A percentile compares a stretch with the other conserved stretches of the same genome.
These are phyloP conservation scores for Stichopus horrens DNA, from an alignment of 53 echinoderm and acorn worm species.

Conservation along the genomic window DNA sequence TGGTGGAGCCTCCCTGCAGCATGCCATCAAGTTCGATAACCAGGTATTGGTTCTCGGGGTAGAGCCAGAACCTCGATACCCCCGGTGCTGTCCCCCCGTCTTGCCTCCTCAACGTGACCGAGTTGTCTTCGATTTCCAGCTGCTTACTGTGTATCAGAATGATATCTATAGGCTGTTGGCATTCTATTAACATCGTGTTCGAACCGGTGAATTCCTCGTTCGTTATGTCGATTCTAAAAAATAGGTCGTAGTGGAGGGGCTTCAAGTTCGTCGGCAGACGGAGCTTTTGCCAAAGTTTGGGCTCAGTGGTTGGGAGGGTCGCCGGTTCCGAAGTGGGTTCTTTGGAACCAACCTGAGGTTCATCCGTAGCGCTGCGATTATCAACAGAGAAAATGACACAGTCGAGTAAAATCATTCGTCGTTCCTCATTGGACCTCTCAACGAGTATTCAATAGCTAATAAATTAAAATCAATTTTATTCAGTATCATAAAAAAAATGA, in stretches of 20 bases:
- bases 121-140: conserved; percentile 45
- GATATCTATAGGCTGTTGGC: conserved; percentile 53
- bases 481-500: too few relatives aligned
- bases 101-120: conserved; percentile 26
- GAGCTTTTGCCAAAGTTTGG: conserved; percentile 67
- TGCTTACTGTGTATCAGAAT: conserved; percentile 77
- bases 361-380: background rate
- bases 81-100: conserved; percentile 31
- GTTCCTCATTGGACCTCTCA: too few relatives aligned
- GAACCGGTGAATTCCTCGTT: conserved; percentile 62
- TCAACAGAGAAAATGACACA: background rate
- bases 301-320: background rate
- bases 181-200: conserved; percentile 61
- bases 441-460: too few relatives aligned
- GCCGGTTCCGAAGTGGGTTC: background rate
- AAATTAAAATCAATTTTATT: too few relatives aligned
- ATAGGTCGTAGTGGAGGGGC: conserved; percentile 78
- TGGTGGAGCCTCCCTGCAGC: conserved; percentile 41
- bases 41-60: conserved; percentile 63
- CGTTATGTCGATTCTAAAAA: conserved; percentile 68
- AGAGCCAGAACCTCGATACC: conserved; percentile 1
- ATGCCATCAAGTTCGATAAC: conserved; percentile 59
- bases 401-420: too few relatives aligned
- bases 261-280: conserved; percentile 72
- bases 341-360: background rate